These are phyloP conservation scores for Chalcosyrphus nemorum DNA, from an alignment of 2,888 invertebrate genomes.

Conservation along the genomic window DNA sequence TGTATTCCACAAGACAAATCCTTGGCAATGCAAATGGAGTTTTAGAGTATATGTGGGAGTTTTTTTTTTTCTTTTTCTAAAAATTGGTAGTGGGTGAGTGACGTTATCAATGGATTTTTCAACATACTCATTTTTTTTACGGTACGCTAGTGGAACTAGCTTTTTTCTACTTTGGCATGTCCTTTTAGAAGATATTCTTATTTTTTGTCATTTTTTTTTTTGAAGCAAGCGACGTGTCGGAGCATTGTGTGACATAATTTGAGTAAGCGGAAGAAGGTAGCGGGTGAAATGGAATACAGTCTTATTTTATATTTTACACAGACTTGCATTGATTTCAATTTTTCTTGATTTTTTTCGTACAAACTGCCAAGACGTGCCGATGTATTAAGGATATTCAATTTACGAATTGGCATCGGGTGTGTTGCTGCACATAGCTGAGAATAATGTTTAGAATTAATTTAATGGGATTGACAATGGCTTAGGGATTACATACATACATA, in stretches of 20 bases:
- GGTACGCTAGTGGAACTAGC: not conserved
- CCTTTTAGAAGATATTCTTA: slow-evolving; percentile 28
- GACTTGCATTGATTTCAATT: slow-evolving; percentile 65
- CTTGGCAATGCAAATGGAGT: slow-evolving; percentile 53
- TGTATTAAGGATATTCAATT: slow-evolving; percentile 67
- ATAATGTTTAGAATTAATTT: slow-evolving; percentile 49
- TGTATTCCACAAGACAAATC: slow-evolving; percentile 8
- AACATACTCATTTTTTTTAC: slow-evolving; percentile 31
- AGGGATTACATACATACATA: not conserved
- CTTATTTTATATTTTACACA: slow-evolving; percentile 45
- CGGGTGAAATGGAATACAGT: slow-evolving; percentile 8
- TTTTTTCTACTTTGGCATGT: slow-evolving; percentile 39
- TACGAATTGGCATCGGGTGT: slow-evolving; percentile 59
- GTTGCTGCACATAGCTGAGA: slow-evolving; percentile 31
- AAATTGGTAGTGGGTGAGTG: slow-evolving; percentile 53
- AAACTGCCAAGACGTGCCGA: slow-evolving; percentile 63
- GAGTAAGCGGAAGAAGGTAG: slow-evolving; percentile 25
- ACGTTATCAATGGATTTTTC: slow-evolving; percentile 66
- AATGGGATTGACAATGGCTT: slow-evolving; percentile 49
- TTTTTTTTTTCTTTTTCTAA: not conserved
- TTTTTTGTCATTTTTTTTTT: not conserved
- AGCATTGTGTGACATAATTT: slow-evolving; percentile 68
- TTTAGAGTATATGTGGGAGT: not conserved
- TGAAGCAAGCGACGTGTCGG: slow-evolving; percentile 50
- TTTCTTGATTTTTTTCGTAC: slow-evolving; percentile 10